Evolutionary conservation across 1,140 invertebrate species (phyloP).

Genomic region (Ectropis grisescens): DNA sequence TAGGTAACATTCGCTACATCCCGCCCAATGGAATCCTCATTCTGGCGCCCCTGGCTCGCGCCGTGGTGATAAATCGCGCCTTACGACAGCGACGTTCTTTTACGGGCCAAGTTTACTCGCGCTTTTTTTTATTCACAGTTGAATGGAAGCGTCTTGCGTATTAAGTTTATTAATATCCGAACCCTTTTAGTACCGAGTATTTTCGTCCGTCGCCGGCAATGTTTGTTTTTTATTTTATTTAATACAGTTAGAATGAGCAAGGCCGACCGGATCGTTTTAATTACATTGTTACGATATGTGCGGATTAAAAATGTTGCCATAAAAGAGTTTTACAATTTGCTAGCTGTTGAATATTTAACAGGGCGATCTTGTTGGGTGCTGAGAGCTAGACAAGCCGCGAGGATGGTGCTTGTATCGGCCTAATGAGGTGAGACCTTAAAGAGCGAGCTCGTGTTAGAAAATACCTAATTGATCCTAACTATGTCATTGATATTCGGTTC

Average conservation of each 20-base stretch:
- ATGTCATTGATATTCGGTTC: constrained; percentile 39
- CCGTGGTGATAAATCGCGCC: constrained; percentile 47
- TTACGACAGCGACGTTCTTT: constrained; percentile 34
- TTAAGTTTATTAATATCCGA: constrained; percentile 42
- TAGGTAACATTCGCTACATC: constrained; percentile 15
- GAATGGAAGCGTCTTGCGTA: constrained; percentile 36
- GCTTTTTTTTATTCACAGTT: constrained; percentile 41
- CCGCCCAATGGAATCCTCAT: constrained; percentile 19
- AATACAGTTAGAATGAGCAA: constrained; percentile 22
- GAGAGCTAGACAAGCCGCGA: constrained; percentile 9
- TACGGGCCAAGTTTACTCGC: constrained; percentile 39
- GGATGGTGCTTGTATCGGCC: constrained; percentile 26
- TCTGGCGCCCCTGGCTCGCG: constrained; percentile 37
- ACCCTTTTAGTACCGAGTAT: constrained; percentile 31
- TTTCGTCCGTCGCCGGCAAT: constrained; percentile 23
- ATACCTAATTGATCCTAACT: constrained; percentile 46
- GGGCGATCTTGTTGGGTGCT: constrained; percentile 20
- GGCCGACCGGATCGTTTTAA: constrained; percentile 29
- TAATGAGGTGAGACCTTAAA: constrained; percentile 52
- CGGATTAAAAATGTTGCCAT: constrained; percentile 37
- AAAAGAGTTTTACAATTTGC: constrained; percentile 39
- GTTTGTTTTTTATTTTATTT: constrained; percentile 15
- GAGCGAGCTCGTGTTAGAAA: constrained; percentile 39
- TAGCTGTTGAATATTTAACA: constrained; percentile 49
- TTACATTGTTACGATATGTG: constrained; percentile 32